A percentile compares a stretch with the other conserved stretches of the same genome.
These are phyloP conservation scores for Brachionus rotundiformis DNA, from an alignment of 1,140 invertebrate species.

Conservation along the genomic window DNA sequence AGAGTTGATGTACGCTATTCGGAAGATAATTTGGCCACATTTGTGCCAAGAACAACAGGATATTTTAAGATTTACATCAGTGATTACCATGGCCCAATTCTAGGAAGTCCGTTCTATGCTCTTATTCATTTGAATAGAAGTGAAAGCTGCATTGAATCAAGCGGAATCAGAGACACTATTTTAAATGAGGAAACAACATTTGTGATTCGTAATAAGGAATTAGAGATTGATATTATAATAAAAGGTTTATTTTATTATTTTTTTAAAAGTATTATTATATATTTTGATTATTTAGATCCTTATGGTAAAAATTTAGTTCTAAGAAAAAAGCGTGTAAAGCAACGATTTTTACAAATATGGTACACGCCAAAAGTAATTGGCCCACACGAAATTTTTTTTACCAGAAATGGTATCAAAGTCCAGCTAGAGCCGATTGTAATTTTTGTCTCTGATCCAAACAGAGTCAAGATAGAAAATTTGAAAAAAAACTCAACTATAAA, in stretches of 20 bases:
- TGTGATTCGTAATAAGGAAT: conserved; percentile 9
- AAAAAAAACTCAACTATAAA: neutral
- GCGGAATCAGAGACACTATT: neutral
- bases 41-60: conserved; percentile 12
- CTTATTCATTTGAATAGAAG: neutral
- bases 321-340: neutral
- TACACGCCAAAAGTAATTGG: conserved; percentile 17
- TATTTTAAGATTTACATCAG: conserved; percentile 38
- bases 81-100: conserved; percentile 28
- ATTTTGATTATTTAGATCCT: neutral
- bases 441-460: conserved; percentile 25
- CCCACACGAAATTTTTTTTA: neutral
- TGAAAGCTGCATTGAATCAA: conserved; percentile 1
- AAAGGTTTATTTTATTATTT: neutral
- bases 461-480: conserved; percentile 28
- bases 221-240: conserved; percentile 35
- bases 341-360: conserved; percentile 23
- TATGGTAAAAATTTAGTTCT: neutral
- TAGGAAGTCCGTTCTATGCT: conserved; percentile 30
- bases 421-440: neutral
- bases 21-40: conserved; percentile 15
- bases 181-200: conserved; percentile 17
- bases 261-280: neutral
- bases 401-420: conserved; percentile 8
- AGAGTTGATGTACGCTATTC: conserved; percentile 35